Conservation (phyloP, 1,140 invertebrate species). For the Lepidurus packardi region DNA sequence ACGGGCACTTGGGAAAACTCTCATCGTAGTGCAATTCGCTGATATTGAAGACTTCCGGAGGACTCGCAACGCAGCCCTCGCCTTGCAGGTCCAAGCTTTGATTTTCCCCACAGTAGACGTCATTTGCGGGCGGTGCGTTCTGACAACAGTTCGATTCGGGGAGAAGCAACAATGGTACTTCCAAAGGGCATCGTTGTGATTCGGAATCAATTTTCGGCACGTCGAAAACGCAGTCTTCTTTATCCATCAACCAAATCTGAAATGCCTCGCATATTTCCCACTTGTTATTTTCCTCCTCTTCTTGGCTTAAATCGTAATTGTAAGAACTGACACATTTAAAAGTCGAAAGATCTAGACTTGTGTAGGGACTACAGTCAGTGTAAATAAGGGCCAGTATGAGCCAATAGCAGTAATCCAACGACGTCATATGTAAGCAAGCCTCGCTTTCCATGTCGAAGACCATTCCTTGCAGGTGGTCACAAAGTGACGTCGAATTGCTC, state of each 20-base stretch:
- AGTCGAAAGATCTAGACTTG: neutral
- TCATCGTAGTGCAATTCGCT: neutral
- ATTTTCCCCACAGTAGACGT: neutral
- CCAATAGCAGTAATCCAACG: neutral
- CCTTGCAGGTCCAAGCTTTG: neutral
- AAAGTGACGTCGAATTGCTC: neutral
- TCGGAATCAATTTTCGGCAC: neutral
- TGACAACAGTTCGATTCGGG: neutral
- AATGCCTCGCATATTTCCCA: neutral
- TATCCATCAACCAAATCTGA: neutral
- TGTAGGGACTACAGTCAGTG: neutral
- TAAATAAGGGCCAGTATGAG: neutral
- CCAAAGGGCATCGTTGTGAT: neutral
- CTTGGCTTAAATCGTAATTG: neutral
- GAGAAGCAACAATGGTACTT: neutral
- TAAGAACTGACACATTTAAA: neutral
- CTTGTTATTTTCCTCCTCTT: neutral
- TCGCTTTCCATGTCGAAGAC: neutral
- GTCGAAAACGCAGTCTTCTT: conserved; percentile 4
- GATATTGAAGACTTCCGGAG: neutral
- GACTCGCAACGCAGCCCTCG: neutral
- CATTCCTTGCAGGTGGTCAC: neutral
- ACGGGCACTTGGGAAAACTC: neutral
- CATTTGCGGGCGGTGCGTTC: neutral
- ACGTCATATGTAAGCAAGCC: neutral